Evolutionary conservation across 2,888 invertebrate species (phyloP).

Genomic region (Mycalesis mineus): DNA sequence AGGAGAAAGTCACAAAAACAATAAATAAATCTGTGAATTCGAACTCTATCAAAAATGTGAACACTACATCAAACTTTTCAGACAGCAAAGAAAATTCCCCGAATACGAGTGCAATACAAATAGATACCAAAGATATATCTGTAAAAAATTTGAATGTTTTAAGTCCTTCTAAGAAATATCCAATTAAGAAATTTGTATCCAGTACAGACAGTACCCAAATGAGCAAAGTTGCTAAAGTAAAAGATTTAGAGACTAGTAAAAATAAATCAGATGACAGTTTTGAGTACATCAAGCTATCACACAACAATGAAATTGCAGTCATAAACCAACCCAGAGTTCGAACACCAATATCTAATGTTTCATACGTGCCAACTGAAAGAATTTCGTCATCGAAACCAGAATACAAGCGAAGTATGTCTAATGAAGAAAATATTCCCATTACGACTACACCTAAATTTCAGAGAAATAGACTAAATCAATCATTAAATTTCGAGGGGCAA

Average conservation of each 20-base stretch:
- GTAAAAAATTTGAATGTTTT: constrained; percentile 64
- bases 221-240: constrained; percentile 69
- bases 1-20: constrained; percentile 43
- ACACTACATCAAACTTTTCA: constrained; percentile 45
- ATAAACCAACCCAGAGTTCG: constrained; percentile 72
- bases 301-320: constrained; percentile 70
- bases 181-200: constrained; percentile 65
- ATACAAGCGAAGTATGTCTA: constrained; percentile 61
- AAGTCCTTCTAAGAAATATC: constrained; percentile 73
- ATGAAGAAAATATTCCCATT: constrained; percentile 56
- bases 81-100: constrained; percentile 55
- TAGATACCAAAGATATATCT: constrained; percentile 69
- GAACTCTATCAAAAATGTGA: constrained; percentile 40
- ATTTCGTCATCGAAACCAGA: constrained; percentile 49
- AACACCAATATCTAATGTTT: constrained; percentile 69
- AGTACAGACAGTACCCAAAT: constrained; percentile 60
- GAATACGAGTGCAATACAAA: constrained; percentile 67
- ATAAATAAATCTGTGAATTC: constrained; percentile 40
- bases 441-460: constrained; percentile 66
- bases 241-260: constrained; percentile 69
- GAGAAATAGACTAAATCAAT: constrained; percentile 71
- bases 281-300: constrained; percentile 65
- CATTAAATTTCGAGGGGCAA: constrained; percentile 70
- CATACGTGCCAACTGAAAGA: constrained; percentile 64
- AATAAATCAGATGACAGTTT: constrained; percentile 66